phyloP scores from a whole-genome alignment of 2,888 invertebrate species.

The Apamea anceps region DNA sequence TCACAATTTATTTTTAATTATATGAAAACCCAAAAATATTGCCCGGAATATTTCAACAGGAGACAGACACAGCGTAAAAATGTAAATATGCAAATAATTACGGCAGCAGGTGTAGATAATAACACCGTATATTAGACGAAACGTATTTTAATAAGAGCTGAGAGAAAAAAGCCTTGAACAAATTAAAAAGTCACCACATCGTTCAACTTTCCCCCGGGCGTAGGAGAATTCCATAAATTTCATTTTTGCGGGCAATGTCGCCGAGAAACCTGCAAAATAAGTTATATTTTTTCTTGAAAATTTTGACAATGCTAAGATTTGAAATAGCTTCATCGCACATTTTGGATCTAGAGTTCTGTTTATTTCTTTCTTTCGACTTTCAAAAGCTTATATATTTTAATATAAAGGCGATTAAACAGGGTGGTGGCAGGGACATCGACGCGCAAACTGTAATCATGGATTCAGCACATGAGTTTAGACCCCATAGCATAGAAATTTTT shows the following conservation, averaged over 20 bases:
- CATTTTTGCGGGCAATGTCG: constrained; percentile 72
- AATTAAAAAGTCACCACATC: constrained; percentile 80
- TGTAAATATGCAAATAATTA: constrained; percentile 64
- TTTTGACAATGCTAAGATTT: constrained; percentile 35
- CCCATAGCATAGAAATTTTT: no score
- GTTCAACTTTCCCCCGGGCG: constrained; percentile 70
- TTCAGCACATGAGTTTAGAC: no score
- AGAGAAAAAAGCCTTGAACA: constrained; percentile 71
- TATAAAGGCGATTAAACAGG: background rate
- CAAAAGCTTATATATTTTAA: background rate
- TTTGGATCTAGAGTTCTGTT: constrained; percentile 3
- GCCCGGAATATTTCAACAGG: constrained; percentile 4
- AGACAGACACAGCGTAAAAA: constrained; percentile 39
- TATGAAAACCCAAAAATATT: constrained; percentile 21
- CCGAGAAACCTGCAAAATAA: constrained; percentile 59
- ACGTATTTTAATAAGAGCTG: constrained; percentile 71
- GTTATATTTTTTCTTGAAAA: constrained; percentile 42
- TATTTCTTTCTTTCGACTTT: constrained; percentile 2
- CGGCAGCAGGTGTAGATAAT: constrained; percentile 71
- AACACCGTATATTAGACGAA: constrained; percentile 67
- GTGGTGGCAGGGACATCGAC: no score
- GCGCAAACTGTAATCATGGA: no score
- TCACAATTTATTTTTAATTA: constrained; percentile 1
- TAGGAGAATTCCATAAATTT: constrained; percentile 75
- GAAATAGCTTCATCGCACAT: constrained; percentile 26